phyloP scores from a whole-genome alignment of 2,113 vertebrate species.

The Phocoena phocoena region DNA sequence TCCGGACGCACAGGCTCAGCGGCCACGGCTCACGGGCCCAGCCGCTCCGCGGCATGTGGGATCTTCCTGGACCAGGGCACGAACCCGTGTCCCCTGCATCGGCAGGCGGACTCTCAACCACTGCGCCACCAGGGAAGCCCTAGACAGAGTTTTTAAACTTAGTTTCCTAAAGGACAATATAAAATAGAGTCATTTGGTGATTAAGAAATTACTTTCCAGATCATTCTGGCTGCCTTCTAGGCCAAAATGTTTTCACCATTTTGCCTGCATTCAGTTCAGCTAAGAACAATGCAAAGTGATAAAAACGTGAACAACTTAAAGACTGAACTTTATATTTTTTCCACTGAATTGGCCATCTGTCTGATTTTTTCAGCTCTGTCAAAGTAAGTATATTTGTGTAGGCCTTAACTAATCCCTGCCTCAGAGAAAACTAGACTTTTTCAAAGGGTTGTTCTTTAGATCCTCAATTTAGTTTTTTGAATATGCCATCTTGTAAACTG shows the following conservation, averaged over 20 bases:
- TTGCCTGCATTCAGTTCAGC: neutral
- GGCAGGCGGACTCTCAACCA: no score
- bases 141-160: neutral
- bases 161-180: neutral
- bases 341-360: neutral
- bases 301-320: neutral
- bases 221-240: neutral
- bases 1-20: no score
- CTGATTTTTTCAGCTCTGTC: neutral
- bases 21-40: no score
- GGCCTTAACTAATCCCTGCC: neutral
- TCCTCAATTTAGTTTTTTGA: neutral
- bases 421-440: neutral
- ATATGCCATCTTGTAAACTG: neutral
- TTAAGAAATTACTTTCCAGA: neutral
- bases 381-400: neutral
- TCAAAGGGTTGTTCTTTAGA: neutral
- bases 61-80: no score
- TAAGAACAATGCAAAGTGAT: neutral
- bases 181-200: neutral
- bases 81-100: no score
- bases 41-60: rapidly evolving
- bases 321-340: neutral
- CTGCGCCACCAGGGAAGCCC: no score
- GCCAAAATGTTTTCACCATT: neutral